A percentile compares a stretch with the other conserved stretches of the same genome.
Evolutionary conservation across 2,797 vertebrate genomes (phyloP).

Genomic region (Apodemus agrarius): DNA sequence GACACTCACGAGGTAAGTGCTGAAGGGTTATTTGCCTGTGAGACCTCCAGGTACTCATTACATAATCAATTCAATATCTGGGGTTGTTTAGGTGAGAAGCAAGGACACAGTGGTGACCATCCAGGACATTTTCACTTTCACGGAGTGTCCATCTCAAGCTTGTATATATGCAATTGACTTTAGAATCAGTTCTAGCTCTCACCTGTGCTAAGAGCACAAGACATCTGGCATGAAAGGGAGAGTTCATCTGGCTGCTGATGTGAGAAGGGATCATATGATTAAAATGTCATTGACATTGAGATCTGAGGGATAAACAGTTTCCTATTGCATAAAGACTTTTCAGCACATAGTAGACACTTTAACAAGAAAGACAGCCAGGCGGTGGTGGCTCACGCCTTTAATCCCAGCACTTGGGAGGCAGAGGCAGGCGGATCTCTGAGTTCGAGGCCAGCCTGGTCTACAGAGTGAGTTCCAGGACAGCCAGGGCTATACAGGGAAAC

Average conservation of each 20-base stretch:
- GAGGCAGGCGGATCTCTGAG: too few species aligned
- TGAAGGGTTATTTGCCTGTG: background rate
- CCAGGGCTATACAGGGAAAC: too few species aligned
- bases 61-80: background rate
- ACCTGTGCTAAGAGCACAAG: background rate
- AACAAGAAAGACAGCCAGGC: too few species aligned
- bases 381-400: too few species aligned
- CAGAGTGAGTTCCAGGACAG: too few species aligned
- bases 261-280: background rate
- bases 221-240: background rate
- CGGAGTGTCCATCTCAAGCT: background rate
- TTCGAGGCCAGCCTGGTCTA: too few species aligned
- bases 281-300: constrained; percentile 3
- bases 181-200: background rate
- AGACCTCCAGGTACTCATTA: background rate
- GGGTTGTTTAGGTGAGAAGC: background rate
- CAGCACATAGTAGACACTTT: background rate
- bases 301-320: constrained; percentile 17
- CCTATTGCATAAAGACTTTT: background rate
- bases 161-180: background rate
- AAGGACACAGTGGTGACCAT: background rate
- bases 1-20: background rate
- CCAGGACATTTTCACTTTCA: background rate
- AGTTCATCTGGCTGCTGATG: background rate
- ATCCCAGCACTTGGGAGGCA: too few species aligned